Evolutionary conservation across 2,888 invertebrate genomes (phyloP).

Genomic region (Dicyrtomina minuta): DNA sequence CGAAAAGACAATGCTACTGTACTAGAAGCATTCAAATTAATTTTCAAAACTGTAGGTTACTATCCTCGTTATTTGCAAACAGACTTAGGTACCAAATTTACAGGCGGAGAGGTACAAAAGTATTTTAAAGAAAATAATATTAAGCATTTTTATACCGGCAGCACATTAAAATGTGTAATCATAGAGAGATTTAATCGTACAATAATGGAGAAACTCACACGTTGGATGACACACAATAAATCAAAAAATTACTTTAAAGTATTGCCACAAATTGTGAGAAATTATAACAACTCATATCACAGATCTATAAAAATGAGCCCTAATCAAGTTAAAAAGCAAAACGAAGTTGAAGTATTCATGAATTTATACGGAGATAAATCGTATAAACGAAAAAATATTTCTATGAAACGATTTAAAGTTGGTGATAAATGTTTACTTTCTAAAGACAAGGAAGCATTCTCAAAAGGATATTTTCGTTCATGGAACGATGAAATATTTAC

Average conservation of each 20-base stretch:
- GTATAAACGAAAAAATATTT: no score
- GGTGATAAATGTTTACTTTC: no score
- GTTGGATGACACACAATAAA: background rate
- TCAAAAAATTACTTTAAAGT: background rate
- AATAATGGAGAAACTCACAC: background rate
- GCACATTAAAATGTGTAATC: constrained; percentile 1
- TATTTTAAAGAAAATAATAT: constrained; percentile 2
- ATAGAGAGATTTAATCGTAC: constrained; percentile 10
- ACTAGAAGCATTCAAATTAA: background rate
- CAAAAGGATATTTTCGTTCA: no score
- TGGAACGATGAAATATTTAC: no score
- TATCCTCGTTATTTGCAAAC: background rate
- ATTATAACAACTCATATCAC: background rate
- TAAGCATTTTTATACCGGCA: background rate
- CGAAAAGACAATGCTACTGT: background rate
- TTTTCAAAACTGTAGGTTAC: background rate
- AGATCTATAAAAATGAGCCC: background rate
- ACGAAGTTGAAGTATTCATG: background rate
- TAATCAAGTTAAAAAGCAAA: background rate
- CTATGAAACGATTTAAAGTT: no score
- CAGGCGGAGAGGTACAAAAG: background rate
- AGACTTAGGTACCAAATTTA: constrained; percentile 3
- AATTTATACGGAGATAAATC: no score
- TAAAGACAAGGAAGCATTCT: no score
- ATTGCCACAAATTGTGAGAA: background rate